A percentile compares a stretch with the other conserved stretches of the same genome.
Conservation (phyloP, 2,888 invertebrate species). For the Troilus luridus region DNA sequence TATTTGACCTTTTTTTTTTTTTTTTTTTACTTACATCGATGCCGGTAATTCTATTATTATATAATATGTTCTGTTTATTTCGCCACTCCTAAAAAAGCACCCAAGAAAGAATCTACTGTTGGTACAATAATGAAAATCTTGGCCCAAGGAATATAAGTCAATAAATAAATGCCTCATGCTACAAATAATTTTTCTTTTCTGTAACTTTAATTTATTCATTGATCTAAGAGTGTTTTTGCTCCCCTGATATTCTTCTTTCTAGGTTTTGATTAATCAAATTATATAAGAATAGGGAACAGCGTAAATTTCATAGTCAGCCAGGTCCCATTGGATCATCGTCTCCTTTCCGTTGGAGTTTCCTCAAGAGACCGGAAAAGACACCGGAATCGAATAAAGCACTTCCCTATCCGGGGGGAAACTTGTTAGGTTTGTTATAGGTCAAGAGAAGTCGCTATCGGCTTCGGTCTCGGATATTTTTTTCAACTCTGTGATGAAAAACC, state of each 20-base stretch:
- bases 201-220: not conserved
- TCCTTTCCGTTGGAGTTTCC: not conserved
- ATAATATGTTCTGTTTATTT: too few relatives aligned
- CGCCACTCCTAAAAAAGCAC: too few relatives aligned
- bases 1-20: too few relatives aligned
- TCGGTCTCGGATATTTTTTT: not conserved
- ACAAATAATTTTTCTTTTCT: too few relatives aligned
- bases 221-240: not conserved
- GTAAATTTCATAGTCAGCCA: not conserved
- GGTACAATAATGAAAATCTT: too few relatives aligned
- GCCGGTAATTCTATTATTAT: too few relatives aligned
- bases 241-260: not conserved
- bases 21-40: too few relatives aligned
- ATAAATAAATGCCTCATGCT: too few relatives aligned
- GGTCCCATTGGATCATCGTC: not conserved
- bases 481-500: not conserved
- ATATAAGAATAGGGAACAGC: not conserved
- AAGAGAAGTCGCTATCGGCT: not conserved
- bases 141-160: too few relatives aligned
- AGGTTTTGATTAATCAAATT: not conserved
- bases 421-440: conserved; percentile 40
- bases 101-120: too few relatives aligned
- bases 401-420: conserved; percentile 10
- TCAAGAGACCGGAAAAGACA: not conserved
- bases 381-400: conserved; percentile 45